These are phyloP conservation scores for Oncorhynchus gorbuscha DNA, from an alignment of 2,113 vertebrate genomes.

Conservation along the genomic window DNA sequence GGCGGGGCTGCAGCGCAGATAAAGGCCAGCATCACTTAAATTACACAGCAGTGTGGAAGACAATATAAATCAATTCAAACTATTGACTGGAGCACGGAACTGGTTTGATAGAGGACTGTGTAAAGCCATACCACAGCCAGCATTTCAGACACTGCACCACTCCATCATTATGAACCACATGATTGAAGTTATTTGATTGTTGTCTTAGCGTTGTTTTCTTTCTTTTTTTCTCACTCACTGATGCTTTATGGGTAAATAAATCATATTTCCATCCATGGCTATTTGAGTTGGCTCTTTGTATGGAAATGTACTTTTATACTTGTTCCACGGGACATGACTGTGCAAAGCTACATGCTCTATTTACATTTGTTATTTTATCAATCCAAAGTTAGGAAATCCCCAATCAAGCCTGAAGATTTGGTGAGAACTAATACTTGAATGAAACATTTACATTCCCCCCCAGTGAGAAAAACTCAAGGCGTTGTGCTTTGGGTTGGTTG, in stretches of 20 bases:
- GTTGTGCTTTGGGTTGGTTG: no score
- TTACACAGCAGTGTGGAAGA: constrained; percentile 26
- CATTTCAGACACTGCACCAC: neutral
- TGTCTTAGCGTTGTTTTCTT: neutral
- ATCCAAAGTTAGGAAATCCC: neutral
- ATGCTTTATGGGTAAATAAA: no score
- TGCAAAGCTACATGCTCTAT: no score
- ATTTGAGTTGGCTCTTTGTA: no score
- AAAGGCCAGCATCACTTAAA: constrained; percentile 39
- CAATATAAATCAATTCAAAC: constrained; percentile 44
- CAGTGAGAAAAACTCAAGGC: no score
- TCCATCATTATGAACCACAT: constrained; percentile 38
- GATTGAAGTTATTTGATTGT: constrained; percentile 33
- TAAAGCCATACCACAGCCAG: neutral
- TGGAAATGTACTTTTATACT: no score
- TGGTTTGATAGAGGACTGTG: constrained; percentile 33
- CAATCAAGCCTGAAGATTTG: neutral
- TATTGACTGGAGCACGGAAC: constrained; percentile 24
- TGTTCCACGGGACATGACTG: no score
- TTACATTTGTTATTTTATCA: no score
- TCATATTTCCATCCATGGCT: no score
- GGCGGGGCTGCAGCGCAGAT: constrained; percentile 31
- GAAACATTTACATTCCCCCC: no score
- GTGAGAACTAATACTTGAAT: neutral
- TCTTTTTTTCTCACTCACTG: no score